Base-by-base conservation (phyloP, 2,888 invertebrate species). In the Pteria penguin region DNA sequence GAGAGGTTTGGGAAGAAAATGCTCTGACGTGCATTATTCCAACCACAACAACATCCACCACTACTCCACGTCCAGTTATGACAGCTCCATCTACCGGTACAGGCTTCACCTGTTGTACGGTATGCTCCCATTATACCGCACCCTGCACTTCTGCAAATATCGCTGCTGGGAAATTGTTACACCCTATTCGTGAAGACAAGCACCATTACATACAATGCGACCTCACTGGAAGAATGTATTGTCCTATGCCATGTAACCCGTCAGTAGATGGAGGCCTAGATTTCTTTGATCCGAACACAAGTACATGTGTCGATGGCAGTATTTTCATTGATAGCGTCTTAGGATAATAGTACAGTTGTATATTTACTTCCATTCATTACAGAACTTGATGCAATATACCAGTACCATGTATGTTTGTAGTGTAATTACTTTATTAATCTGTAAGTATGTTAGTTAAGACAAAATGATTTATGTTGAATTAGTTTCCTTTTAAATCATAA, bases 251-350 rank as follows among this genome's bases (percentile, higher is more conserved):
- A 22, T 68, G 68, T 32, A 32, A 29, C 24, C 32, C 55, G 11
- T 55, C 29, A 14, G 61, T 67, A 22, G 67, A 62, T 22, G 31
- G 61, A 11, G 83, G 65, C 58, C 83, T 54, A 72, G 86, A 82
- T 63, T 81, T 45, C 74, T 85, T 76, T 74, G 89, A 79, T 80
- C 87, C 79, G 81, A 86, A 81, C 88, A 90, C 70, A 84, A 86
- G 88, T 88, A 92, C 67, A 71, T 91, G 79, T 79, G 92, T 81
- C 78, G 89, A 78, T 84, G 90, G 79, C 26, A 88, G 68, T 26
- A 24, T 73, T 11, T 33, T 52, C 1, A 52, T 70, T n/a, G 71
- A 65, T 45, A 33, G 3, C 60, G 3, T 26, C 5, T 27, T 60
- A n/a, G n/a, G n/a, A n/a, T n/a, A n/a, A n/a, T n/a, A n/a, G n/a